Evolutionary conservation across 2,797 vertebrate species (phyloP), one percentile per base, ranked within the genome.

Genomic region (Xerus rutilus): DNA sequence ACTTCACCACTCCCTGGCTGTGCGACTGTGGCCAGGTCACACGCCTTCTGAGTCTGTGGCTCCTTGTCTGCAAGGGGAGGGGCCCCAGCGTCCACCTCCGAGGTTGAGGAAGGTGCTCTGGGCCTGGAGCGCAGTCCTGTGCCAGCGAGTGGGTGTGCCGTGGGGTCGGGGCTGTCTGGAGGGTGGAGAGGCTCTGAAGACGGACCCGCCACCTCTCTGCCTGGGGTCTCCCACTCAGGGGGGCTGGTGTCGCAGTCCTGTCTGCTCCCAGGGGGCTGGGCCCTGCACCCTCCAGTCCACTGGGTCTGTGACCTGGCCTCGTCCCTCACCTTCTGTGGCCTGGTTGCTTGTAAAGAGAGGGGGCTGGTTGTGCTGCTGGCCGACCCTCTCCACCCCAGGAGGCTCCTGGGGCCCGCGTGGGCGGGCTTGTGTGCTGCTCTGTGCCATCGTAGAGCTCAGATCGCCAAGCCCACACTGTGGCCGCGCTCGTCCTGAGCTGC

Each of bases 121-220:
- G 8, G 1, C 23, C 39, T 15, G 3, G 73, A 54, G 10, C 45
- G 62, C 17, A 62, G 59, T 0, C 7, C 17, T 0, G 0, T 17
- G 49, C 7, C 23, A 39, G 20, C 23, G 12, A 23, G 65, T 4
- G 1, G 39, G 21, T 21, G 7, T 17, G 9, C 72, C 5, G 1
- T 32, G 30, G 12, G 30, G 7, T 64, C 57, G n/a, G 62, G 2
- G 23, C 57, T 72, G 2, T 49, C 17, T 4, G 3, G 57, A 9
- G 84, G 3, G 9, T 35, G 12, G 52, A 64, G 82, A 54, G 49
- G 32, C 21, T 89, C 21, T 2, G 18, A 64, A 43, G 72, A 72
- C 43, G 67, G 67, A 39, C 9, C 18, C n/a, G 59, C 72, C 9
- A 3, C 20, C 70, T 21, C 15, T 54, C 5, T 45, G 83, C 30